Conservation (phyloP, 2,888 invertebrate species). For the Drosophila nr. perissopoda region DNA sequence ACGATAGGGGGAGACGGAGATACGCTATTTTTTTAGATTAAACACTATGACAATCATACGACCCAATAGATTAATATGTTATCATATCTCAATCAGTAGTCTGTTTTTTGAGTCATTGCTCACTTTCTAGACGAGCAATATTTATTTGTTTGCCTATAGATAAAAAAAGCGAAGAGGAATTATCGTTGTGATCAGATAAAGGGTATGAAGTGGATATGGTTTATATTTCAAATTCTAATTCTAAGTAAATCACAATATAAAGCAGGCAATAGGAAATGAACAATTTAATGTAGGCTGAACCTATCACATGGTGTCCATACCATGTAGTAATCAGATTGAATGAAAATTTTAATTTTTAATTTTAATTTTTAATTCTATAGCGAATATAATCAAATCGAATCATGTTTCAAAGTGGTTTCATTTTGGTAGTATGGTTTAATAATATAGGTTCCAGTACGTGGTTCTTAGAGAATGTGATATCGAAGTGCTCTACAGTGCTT, state of each 20-base stretch:
- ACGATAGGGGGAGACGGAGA: background rate
- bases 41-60: background rate
- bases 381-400: background rate
- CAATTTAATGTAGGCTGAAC: background rate
- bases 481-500: no score
- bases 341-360: background rate
- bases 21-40: background rate
- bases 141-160: background rate
- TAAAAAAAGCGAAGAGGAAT: background rate
- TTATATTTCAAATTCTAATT: background rate
- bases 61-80: background rate
- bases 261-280: background rate
- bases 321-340: background rate
- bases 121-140: no score
- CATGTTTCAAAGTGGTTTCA: background rate
- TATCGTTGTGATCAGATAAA: background rate
- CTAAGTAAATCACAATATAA: background rate
- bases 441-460: background rate
- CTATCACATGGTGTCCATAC: background rate
- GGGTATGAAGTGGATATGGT: background rate
- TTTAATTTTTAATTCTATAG: no score
- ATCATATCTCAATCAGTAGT: background rate
- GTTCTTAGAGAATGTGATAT: background rate
- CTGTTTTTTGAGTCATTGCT: background rate
- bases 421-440: background rate